These are phyloP conservation scores for Aleiodes sp. DNA, from an alignment of 1,140 invertebrate genomes.

Conservation along the genomic window DNA sequence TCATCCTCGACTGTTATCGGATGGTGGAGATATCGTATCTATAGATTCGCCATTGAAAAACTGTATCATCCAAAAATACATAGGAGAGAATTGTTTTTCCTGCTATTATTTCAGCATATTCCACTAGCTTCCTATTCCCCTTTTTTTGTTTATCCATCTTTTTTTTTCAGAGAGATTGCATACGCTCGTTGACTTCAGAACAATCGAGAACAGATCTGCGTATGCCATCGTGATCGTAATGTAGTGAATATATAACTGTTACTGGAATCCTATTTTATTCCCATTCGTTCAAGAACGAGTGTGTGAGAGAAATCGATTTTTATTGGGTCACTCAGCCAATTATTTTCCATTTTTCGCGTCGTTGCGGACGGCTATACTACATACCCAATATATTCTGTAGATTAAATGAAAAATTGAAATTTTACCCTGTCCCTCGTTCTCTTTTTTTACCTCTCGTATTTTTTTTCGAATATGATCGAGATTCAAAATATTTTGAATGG, in stretches of 20 bases:
- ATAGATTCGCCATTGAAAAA: constrained; percentile 16
- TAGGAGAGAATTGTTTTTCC: neutral
- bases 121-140: neutral
- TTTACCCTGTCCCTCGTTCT: neutral
- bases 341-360: constrained; percentile 21
- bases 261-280: neutral
- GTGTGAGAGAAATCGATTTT: neutral
- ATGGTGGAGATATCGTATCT: constrained; percentile 46
- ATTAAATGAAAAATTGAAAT: constrained; percentile 10
- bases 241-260: neutral
- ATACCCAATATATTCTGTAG: neutral
- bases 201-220: neutral
- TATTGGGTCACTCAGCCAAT: constrained; percentile 11
- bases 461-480: neutral
- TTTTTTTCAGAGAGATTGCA: too few relatives aligned
- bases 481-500: constrained; percentile 10
- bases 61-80: constrained; percentile 41
- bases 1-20: constrained; percentile 56
- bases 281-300: neutral
- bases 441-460: neutral
- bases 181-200: neutral
- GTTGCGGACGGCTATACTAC: constrained; percentile 2
- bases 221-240: too few relatives aligned
- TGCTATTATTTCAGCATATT: neutral
- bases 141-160: too few relatives aligned